phyloP scores from a whole-genome alignment of 53 echinoderm and acorn worm genomes.

The Temnopleurus reevesii region DNA sequence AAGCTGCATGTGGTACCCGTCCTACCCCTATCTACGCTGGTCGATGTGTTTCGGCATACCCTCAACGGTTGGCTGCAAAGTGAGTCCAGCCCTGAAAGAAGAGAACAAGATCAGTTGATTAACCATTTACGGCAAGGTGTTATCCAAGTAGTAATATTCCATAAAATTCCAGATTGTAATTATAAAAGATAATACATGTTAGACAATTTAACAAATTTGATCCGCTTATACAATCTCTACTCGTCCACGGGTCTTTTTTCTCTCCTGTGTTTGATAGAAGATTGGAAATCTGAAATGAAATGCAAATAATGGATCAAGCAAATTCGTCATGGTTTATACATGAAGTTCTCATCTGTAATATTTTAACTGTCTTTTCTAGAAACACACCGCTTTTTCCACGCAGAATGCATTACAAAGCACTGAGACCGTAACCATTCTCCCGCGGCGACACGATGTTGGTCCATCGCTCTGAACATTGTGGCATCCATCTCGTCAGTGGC shows the following conservation, averaged over 20 bases:
- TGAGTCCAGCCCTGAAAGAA: slow-evolving; percentile 50
- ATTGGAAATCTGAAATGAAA: too few relatives aligned
- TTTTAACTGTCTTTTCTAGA: too few relatives aligned
- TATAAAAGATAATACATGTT: too few relatives aligned
- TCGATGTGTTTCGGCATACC: slow-evolving; percentile 3
- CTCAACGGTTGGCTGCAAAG: background rate
- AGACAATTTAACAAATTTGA: too few relatives aligned
- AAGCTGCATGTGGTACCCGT: slow-evolving; percentile 8
- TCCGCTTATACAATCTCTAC: too few relatives aligned
- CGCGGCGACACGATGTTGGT: background rate
- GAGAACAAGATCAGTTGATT: background rate
- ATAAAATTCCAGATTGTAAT: too few relatives aligned
- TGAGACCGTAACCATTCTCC: background rate
- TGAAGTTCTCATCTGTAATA: too few relatives aligned
- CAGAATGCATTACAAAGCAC: background rate
- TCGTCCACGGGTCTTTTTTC: too few relatives aligned
- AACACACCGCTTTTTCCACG: background rate
- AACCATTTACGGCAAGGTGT: background rate
- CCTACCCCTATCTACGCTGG: background rate
- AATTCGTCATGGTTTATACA: too few relatives aligned
- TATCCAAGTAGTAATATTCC: too few relatives aligned
- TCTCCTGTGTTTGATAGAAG: too few relatives aligned
- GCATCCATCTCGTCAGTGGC: background rate
- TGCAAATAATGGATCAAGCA: too few relatives aligned
- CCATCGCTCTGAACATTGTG: background rate